A percentile compares a stretch with the other conserved stretches of the same genome.
Evolutionary conservation across 2,888 invertebrate genomes (phyloP).

Genomic region (Xanthostigma xanthostigma): DNA sequence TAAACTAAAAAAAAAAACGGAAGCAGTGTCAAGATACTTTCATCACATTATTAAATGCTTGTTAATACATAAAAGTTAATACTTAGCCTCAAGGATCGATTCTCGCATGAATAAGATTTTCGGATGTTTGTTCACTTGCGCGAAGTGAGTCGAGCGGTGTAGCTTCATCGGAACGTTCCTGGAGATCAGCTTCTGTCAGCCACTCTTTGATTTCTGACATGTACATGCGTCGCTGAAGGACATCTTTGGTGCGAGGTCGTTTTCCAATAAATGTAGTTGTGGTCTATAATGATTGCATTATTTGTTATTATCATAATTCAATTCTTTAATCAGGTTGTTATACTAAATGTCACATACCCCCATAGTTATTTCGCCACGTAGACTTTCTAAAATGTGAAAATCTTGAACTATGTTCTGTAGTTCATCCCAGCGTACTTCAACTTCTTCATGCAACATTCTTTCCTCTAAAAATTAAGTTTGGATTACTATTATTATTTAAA

Average conservation of each 20-base stretch:
- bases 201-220: constrained; percentile 57
- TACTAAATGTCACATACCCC: constrained; percentile 26
- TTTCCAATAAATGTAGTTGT: constrained; percentile 57
- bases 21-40: no score
- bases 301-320: no score
- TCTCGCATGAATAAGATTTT: no score
- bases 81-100: no score
- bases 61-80: no score
- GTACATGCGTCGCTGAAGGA: constrained; percentile 63
- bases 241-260: constrained; percentile 59
- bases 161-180: not conserved
- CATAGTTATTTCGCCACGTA: constrained; percentile 32
- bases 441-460: constrained; percentile 59
- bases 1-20: no score
- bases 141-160: no score
- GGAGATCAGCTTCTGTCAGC: constrained; percentile 47
- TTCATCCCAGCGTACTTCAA: constrained; percentile 55
- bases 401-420: constrained; percentile 40
- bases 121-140: no score
- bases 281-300: constrained; percentile 23
- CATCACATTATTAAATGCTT: no score
- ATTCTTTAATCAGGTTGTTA: not conserved
- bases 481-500: not conserved
- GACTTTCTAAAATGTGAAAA: constrained; percentile 31
- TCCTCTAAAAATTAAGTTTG: constrained; percentile 37